These are phyloP conservation scores for Phalacrocorax carbo DNA, from an alignment of 2,113 vertebrate genomes.

Conservation along the genomic window DNA sequence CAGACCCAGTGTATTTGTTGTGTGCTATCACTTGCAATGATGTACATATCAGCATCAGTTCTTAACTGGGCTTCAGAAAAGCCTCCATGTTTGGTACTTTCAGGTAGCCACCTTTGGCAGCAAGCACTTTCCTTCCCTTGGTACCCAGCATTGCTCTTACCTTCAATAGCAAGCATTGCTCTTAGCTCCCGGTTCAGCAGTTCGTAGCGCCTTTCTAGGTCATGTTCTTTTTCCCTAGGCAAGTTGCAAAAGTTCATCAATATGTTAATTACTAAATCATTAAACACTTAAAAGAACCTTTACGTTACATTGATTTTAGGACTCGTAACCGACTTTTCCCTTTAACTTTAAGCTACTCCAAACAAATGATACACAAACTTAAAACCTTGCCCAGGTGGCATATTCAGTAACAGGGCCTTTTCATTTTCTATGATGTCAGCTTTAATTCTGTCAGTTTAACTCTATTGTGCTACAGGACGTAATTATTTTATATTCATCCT, in stretches of 20 bases:
- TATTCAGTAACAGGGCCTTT: neutral
- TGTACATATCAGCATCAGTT: neutral
- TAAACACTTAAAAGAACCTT: conserved; percentile 97
- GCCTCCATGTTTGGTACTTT: neutral
- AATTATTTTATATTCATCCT: neutral
- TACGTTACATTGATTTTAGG: conserved; percentile 93
- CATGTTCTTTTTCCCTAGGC: conserved; percentile 99
- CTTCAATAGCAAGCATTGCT: conserved; percentile 98
- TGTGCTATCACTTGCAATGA: neutral
- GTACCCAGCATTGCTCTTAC: conserved; percentile 91
- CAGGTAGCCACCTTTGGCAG: neutral
- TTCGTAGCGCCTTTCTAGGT: conserved; percentile 97
- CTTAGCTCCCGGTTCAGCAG: conserved; percentile 96
- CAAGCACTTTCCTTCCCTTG: conserved; percentile 75
- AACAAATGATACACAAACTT: conserved; percentile 91
- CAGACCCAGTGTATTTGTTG: neutral
- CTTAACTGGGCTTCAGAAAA: neutral
- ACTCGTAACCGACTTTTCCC: conserved; percentile 85
- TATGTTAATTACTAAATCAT: conserved; percentile 99
- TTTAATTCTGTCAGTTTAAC: neutral
- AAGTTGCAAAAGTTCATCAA: conserved; percentile 98
- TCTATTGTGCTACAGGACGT: neutral
- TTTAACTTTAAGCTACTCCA: conserved; percentile 96
- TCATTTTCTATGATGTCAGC: neutral
- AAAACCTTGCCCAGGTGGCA: conserved; percentile 42